Percentiles rank a stretch among this genome's conserved stretches.
phyloP scores from a whole-genome alignment of 2,797 vertebrate species.

The Chaunax sp. region DNA sequence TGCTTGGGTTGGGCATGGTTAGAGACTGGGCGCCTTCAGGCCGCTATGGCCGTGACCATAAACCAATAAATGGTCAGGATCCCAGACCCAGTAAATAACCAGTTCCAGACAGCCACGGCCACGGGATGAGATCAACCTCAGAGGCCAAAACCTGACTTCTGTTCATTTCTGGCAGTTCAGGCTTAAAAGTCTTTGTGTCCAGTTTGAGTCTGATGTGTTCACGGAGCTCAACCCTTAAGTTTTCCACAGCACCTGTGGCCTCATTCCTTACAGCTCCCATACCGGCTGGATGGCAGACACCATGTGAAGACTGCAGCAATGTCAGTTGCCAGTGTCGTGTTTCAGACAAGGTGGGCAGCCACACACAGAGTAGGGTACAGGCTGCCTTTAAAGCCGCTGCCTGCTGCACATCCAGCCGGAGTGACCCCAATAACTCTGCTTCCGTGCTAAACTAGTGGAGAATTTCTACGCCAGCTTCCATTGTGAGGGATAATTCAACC shows the following conservation, averaged over 20 bases:
- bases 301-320: slow-evolving; percentile 54
- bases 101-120: slow-evolving; percentile 8
- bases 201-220: slow-evolving; percentile 33
- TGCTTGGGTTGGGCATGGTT: no score
- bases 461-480: slow-evolving; percentile 44
- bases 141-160: not conserved
- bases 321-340: slow-evolving; percentile 58
- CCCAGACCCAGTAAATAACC: slow-evolving; percentile 15
- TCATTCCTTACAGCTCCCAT: slow-evolving; percentile 71
- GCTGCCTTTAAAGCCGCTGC: slow-evolving; percentile 53
- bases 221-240: slow-evolving; percentile 42
- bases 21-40: no score
- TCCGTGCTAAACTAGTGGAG: slow-evolving; percentile 29
- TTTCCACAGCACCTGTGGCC: slow-evolving; percentile 73
- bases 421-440: slow-evolving; percentile 61
- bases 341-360: slow-evolving; percentile 71
- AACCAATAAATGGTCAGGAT: slow-evolving; percentile 20
- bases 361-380: slow-evolving; percentile 49
- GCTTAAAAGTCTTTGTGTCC: slow-evolving; percentile 9
- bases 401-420: slow-evolving; percentile 37
- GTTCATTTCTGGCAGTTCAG: slow-evolving; percentile 7
- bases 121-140: not conserved
- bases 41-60: no score
- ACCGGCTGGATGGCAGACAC: slow-evolving; percentile 59
- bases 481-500: slow-evolving; percentile 40